Conservation (phyloP, 1,140 invertebrate genomes). For the Conus betulinus region DNA sequence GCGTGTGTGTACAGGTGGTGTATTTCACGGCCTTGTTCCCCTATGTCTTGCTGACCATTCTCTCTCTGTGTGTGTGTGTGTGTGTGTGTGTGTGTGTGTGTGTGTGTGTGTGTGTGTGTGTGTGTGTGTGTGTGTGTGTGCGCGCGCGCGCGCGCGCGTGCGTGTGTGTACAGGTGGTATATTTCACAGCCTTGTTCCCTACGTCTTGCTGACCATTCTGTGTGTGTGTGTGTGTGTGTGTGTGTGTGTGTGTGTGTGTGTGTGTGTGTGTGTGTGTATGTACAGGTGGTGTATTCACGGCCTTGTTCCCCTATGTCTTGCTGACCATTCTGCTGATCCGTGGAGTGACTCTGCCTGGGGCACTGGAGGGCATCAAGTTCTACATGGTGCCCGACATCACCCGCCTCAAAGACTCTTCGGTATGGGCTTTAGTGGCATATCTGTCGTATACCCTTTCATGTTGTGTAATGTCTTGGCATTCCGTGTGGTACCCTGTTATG, state of each 20-base stretch:
- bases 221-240: constrained; percentile 26
- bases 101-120: no score
- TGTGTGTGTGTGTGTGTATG: neutral
- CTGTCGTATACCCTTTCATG: no score
- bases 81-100: no score
- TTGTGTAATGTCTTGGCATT: no score
- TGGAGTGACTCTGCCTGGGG: constrained; percentile 95
- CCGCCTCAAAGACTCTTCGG: constrained; percentile 73
- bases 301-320: constrained; percentile 16
- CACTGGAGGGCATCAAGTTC: constrained; percentile 90
- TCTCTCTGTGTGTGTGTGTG: neutral
- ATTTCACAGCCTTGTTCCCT: constrained; percentile 76
- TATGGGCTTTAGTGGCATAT: constrained; percentile 32
- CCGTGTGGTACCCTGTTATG: no score
- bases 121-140: neutral
- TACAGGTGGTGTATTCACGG: constrained; percentile 13
- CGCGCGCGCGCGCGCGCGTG: neutral
- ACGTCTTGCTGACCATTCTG: constrained; percentile 69
- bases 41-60: constrained; percentile 25
- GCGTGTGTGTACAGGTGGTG: neutral
- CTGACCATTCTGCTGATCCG: constrained; percentile 92
- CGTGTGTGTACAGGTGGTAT: constrained; percentile 67
- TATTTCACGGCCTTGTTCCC: no score
- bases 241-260: constrained; percentile 23
- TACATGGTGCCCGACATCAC: constrained; percentile 85